Evolutionary conservation across 2,797 vertebrate genomes (phyloP).

Genomic region (Sebastes taczanowskii): DNA sequence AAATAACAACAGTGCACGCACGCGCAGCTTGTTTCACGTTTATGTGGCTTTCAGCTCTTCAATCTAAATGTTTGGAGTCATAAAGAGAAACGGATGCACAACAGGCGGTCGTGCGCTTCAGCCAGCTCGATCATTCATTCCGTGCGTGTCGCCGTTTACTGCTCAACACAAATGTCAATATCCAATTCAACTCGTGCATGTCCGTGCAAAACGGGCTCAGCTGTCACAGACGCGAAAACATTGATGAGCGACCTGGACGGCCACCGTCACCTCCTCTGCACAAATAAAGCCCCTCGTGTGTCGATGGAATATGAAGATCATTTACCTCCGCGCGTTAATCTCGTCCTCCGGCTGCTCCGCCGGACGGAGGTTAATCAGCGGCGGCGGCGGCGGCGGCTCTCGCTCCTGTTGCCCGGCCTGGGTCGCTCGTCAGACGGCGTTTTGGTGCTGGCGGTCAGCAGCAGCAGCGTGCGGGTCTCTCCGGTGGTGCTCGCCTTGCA

Average conservation of each 20-base stretch:
- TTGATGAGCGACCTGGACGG: slow-evolving; percentile 18
- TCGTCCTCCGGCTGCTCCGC: slow-evolving; percentile 3
- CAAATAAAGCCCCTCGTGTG: neutral
- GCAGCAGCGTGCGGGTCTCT: slow-evolving; percentile 57
- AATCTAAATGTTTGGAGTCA: neutral
- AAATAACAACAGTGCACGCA: neutral
- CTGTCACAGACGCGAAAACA: slow-evolving; percentile 11
- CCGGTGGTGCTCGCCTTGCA: slow-evolving; percentile 60
- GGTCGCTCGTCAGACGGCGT: slow-evolving; percentile 54
- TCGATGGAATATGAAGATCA: neutral
- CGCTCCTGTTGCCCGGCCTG: slow-evolving; percentile 47
- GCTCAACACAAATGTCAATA: neutral
- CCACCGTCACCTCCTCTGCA: slow-evolving; percentile 41
- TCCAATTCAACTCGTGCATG: slow-evolving; percentile 19
- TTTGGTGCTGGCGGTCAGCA: slow-evolving; percentile 35
- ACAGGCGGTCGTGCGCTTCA: slow-evolving; percentile 53
- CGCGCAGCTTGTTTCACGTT: neutral
- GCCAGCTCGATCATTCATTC: slow-evolving; percentile 28
- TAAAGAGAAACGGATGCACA: slow-evolving; percentile 28
- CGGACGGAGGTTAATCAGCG: slow-evolving; percentile 1
- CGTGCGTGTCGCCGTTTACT: slow-evolving; percentile 14
- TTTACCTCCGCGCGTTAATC: slow-evolving; percentile 36
- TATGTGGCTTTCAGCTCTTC: neutral
- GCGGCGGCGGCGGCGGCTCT: neutral
- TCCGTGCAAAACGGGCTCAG: neutral